Evolutionary conservation across 2,113 vertebrate species (phyloP).

Genomic region (Phalacrocorax carbo): DNA sequence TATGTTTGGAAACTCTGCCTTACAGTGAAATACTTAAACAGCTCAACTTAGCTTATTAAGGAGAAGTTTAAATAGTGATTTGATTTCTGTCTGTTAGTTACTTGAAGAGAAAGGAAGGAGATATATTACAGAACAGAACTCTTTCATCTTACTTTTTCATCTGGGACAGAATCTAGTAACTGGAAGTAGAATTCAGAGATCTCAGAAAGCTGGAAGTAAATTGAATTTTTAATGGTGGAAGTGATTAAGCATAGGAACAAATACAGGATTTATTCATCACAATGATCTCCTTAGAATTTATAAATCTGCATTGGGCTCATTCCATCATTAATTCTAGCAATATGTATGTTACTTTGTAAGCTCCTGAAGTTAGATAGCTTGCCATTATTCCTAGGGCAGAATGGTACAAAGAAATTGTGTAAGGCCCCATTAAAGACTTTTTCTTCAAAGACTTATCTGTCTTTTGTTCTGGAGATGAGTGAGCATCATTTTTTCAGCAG

Average conservation of each 20-base stretch:
- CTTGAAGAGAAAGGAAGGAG: background rate
- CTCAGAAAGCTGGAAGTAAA: constrained; percentile 1
- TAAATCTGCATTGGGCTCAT: background rate
- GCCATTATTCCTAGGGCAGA: constrained; percentile 10
- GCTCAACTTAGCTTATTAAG: background rate
- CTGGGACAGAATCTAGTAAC: background rate
- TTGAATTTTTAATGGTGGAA: constrained; percentile 5
- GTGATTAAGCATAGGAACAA: constrained; percentile 14
- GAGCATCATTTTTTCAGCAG: constrained; percentile 26
- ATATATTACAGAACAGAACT: background rate
- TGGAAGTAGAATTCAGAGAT: background rate
- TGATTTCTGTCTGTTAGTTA: background rate
- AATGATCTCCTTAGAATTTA: background rate
- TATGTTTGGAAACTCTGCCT: background rate
- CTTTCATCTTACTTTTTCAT: constrained; percentile 29
- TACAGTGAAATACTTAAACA: background rate
- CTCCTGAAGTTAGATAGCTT: background rate
- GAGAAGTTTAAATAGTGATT: background rate
- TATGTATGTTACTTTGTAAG: constrained; percentile 7
- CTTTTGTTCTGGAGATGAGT: constrained; percentile 22
- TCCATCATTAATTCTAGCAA: constrained; percentile 20
- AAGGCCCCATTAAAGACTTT: constrained; percentile 24
- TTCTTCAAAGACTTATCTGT: constrained; percentile 17
- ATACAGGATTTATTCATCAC: background rate
- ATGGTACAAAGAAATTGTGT: background rate